Evolutionary conservation across 2,888 invertebrate genomes (phyloP).

Genomic region (Yponomeuta evonymella): DNA sequence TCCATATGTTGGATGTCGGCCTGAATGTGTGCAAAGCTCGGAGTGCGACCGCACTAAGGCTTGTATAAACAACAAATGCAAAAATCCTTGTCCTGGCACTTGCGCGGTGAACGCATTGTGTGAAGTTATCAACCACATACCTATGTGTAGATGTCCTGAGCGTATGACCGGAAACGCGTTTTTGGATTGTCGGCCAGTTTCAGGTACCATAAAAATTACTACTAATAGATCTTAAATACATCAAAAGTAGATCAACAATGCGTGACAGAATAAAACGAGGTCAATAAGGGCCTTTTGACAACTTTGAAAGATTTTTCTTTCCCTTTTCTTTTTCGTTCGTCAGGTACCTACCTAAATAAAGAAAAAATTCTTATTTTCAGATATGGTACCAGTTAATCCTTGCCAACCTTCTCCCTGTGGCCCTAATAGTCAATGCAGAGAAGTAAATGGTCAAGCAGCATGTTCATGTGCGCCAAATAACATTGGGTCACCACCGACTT

Average conservation of each 20-base stretch:
- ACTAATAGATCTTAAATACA: not conserved
- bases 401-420: slow-evolving; percentile 81
- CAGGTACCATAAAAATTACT: slow-evolving; percentile 48
- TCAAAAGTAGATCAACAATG: not conserved
- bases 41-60: slow-evolving; percentile 83
- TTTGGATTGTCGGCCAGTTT: slow-evolving; percentile 73
- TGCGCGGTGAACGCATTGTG: slow-evolving; percentile 86
- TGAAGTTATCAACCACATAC: slow-evolving; percentile 79
- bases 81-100: slow-evolving; percentile 86
- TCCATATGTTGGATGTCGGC: slow-evolving; percentile 84
- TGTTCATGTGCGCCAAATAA: slow-evolving; percentile 81
- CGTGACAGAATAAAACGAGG: too few relatives aligned
- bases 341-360: not conserved
- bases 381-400: slow-evolving; percentile 70
- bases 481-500: slow-evolving; percentile 80
- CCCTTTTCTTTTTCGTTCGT: not conserved
- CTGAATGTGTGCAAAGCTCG: slow-evolving; percentile 85
- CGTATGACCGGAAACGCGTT: slow-evolving; percentile 84
- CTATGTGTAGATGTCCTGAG: slow-evolving; percentile 77
- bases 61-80: slow-evolving; percentile 84
- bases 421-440: slow-evolving; percentile 78
- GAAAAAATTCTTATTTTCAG: slow-evolving; percentile 42
- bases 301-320: too few relatives aligned
- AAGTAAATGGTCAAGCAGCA: slow-evolving; percentile 79
- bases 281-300: too few relatives aligned